These are phyloP conservation scores for Cosmia trapezina DNA, from an alignment of 2,888 invertebrate species.

Conservation along the genomic window DNA sequence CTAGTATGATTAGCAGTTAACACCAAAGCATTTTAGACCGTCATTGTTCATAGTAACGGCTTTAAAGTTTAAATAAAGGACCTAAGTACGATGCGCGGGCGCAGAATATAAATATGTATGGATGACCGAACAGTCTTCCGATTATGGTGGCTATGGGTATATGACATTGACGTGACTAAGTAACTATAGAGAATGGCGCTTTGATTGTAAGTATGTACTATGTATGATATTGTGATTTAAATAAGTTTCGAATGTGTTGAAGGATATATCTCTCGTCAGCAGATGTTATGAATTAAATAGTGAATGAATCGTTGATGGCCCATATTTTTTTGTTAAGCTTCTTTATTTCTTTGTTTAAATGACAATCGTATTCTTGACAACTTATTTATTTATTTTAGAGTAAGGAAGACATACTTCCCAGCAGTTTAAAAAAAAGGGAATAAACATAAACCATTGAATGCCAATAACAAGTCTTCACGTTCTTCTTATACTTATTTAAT, in stretches of 20 bases:
- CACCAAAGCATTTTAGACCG: slow-evolving; percentile 29
- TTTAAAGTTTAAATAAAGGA: slow-evolving; percentile 32
- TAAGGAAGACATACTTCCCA: background rate
- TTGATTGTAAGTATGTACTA: slow-evolving; percentile 10
- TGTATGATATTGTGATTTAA: slow-evolving; percentile 28
- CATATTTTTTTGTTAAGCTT: background rate
- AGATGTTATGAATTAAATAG: background rate
- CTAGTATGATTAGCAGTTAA: slow-evolving; percentile 37
- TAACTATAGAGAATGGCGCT: slow-evolving; percentile 23
- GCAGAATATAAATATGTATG: slow-evolving; percentile 59
- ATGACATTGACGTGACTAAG: slow-evolving; percentile 59
- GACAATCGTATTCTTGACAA: background rate
- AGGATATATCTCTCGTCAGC: background rate
- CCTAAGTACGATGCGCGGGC: slow-evolving; percentile 47
- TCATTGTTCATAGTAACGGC: slow-evolving; percentile 62
- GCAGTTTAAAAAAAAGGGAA: background rate
- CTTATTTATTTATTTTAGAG: background rate
- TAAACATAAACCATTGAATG: background rate
- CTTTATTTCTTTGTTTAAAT: background rate
- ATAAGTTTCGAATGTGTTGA: background rate
- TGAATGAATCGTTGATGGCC: background rate
- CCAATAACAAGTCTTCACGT: background rate
- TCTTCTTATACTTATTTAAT: background rate
- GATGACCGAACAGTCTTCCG: slow-evolving; percentile 46
- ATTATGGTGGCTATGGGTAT: slow-evolving; percentile 53